Evolutionary conservation across 2,797 vertebrate genomes (phyloP), one percentile per base, ranked within the genome.

Genomic region (Megaceryle alcyon): DNA sequence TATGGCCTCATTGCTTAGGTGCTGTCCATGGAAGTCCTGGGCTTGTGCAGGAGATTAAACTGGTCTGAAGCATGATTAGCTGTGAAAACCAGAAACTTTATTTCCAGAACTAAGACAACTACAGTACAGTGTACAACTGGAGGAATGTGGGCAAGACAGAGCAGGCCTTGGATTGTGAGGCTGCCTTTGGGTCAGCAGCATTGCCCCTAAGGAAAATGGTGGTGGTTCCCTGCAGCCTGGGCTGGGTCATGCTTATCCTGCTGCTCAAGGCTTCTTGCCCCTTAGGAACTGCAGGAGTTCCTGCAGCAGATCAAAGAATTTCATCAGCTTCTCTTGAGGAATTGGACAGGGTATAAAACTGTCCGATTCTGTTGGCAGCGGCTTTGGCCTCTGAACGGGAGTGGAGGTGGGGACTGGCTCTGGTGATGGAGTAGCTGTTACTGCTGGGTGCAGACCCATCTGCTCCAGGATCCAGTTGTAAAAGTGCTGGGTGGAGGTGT

Each of bases 351-450:
- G 17, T 0, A 1, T 7, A 22, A 44, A 21, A 4, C 7, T 17
- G 15, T 7, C 9, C 0, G 5, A 0, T 7, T 31, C 14, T 4
- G 48, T 44, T 53, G 53, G 28, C 11, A 3, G 29, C 51, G 19
- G 53, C 9, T 1, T 56, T 46, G n/a, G 57, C 9, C 14, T 57
- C 21, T 43, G 48, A 7, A 6, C 0, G 0, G 69, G 8, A 1
- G 17, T 35, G 15, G n/a, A 19, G 31, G 41, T 2, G 14, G 21
- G 22, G 31, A 6, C 6, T 4, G 26, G 6, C 33, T 4, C 44
- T 16, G 56, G 3, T 4, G 13, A 9, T 14, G 69, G 23, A 39
- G 28, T 3, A 20, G 23, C 1, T 0, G 0, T 43, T 14, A 7
- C 61, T 44, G 29, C 20, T 11, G 63, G 29, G 29, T 10, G 43